A percentile compares a stretch with the other conserved stretches of the same genome.
These are phyloP conservation scores for Trichacis sp. DNA, from an alignment of 2,888 invertebrate genomes.

Conservation along the genomic window DNA sequence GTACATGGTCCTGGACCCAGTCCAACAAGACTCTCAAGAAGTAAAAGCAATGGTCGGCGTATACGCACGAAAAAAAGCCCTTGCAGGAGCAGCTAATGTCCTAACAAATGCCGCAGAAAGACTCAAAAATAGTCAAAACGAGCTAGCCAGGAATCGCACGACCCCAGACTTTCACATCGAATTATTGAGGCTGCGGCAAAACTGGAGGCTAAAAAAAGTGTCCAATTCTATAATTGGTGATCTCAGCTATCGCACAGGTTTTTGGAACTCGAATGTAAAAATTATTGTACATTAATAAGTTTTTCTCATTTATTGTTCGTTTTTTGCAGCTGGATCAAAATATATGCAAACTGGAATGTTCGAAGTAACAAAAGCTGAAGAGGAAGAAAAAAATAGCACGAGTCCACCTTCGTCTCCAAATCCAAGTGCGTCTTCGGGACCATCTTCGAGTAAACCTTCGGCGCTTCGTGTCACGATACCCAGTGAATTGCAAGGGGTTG, in stretches of 20 bases:
- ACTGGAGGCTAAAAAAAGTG: slow-evolving; percentile 96
- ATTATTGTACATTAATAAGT: too few relatives aligned
- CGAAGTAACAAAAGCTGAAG: slow-evolving; percentile 95
- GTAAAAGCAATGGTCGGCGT: slow-evolving; percentile 90
- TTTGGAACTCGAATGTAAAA: too few relatives aligned
- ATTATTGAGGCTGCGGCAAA: slow-evolving; percentile 86
- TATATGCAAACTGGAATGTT: slow-evolving; percentile 94
- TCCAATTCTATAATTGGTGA: slow-evolving; percentile 96
- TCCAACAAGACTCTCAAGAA: slow-evolving; percentile 86
- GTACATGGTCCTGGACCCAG: slow-evolving; percentile 94
- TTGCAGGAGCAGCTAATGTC: slow-evolving; percentile 88
- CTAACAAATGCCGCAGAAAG: slow-evolving; percentile 89
- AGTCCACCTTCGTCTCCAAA: slow-evolving; percentile 72
- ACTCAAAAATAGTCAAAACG: slow-evolving; percentile 83
- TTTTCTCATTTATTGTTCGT: too few relatives aligned
- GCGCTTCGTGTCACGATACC: slow-evolving; percentile 93
- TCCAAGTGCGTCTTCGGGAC: slow-evolving; percentile 69
- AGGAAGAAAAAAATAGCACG: slow-evolving; percentile 72
- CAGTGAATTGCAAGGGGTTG: slow-evolving; percentile 93
- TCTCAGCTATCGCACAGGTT: slow-evolving; percentile 89
- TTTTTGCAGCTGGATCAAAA: slow-evolving; percentile 83
- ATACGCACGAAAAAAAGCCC: slow-evolving; percentile 92
- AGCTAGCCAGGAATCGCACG: slow-evolving; percentile 81
- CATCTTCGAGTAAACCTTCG: slow-evolving; percentile 75
- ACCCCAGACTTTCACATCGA: slow-evolving; percentile 95